Percentiles rank a stretch among this genome's conserved stretches.
Conservation (phyloP, 1,140 invertebrate species). For the Drosophila subobscura region DNA sequence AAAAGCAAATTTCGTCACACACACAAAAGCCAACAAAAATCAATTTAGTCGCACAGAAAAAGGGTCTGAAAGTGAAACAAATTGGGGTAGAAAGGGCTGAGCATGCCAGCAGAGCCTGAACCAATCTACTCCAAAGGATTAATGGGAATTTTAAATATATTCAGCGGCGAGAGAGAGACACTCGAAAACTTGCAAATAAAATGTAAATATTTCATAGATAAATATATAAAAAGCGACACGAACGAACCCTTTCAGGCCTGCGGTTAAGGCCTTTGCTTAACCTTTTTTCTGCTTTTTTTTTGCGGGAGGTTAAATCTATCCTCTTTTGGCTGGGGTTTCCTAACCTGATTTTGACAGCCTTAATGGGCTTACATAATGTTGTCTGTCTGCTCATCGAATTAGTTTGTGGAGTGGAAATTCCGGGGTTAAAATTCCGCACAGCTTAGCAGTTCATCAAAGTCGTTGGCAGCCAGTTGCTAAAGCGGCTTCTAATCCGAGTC, state of each 20-base stretch:
- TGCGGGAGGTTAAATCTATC: neutral
- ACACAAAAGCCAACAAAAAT: constrained; percentile 57
- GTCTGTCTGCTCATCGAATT: constrained; percentile 41
- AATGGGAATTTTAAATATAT: constrained; percentile 70
- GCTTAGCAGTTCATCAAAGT: constrained; percentile 52
- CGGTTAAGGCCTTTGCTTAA: constrained; percentile 42
- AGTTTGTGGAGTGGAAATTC: constrained; percentile 13
- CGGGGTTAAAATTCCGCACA: constrained; percentile 10
- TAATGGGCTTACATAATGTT: constrained; percentile 57
- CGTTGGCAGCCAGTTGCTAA: constrained; percentile 16
- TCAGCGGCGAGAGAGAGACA: constrained; percentile 38
- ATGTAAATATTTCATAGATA: constrained; percentile 70
- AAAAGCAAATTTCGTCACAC: constrained; percentile 48
- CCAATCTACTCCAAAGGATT: constrained; percentile 34
- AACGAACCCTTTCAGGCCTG: constrained; percentile 42
- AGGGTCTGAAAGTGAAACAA: constrained; percentile 49
- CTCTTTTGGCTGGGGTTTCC: neutral
- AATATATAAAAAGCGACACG: constrained; percentile 12
- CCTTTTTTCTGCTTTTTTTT: constrained; percentile 25
- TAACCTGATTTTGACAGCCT: constrained; percentile 63
- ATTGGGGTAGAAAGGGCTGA: constrained; percentile 23
- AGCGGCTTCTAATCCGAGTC: constrained; percentile 38
- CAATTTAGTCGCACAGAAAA: constrained; percentile 55
- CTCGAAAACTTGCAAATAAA: constrained; percentile 62
- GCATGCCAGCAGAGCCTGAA: constrained; percentile 8